These are phyloP conservation scores for Lordiphosa collinella DNA, from an alignment of 1,140 invertebrate genomes.

Conservation along the genomic window DNA sequence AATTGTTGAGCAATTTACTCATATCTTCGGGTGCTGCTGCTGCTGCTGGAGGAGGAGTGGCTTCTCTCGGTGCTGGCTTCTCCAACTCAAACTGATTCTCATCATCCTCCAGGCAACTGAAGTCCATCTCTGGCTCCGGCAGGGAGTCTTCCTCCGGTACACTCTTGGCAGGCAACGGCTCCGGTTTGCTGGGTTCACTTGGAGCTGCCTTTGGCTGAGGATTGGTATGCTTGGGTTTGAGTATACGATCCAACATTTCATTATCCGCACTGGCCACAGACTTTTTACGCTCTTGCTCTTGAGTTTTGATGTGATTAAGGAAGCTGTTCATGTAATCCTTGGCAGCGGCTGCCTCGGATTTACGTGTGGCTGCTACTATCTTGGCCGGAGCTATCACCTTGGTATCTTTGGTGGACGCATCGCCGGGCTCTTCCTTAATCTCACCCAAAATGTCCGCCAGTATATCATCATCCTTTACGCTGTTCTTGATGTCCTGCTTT, in stretches of 20 bases:
- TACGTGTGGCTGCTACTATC: slow-evolving; percentile 41
- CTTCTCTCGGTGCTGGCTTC: slow-evolving; percentile 10
- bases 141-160: neutral
- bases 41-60: neutral
- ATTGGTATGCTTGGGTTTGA: slow-evolving; percentile 58
- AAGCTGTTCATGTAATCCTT: slow-evolving; percentile 84
- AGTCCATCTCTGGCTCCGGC: slow-evolving; percentile 67
- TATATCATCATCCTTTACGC: slow-evolving; percentile 87
- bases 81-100: slow-evolving; percentile 81
- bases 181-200: slow-evolving; percentile 12
- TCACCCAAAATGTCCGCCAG: slow-evolving; percentile 91
- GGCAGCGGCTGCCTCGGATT: slow-evolving; percentile 71
- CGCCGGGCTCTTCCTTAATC: slow-evolving; percentile 81
- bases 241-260: slow-evolving; percentile 67
- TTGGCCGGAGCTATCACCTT: slow-evolving; percentile 66
- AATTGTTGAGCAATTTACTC: slow-evolving; percentile 68
- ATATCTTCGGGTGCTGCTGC: slow-evolving; percentile 76
- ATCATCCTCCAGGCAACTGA: slow-evolving; percentile 81
- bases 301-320: slow-evolving; percentile 61
- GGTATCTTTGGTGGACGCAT: slow-evolving; percentile 26
- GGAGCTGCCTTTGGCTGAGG: slow-evolving; percentile 34
- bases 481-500: slow-evolving; percentile 82
- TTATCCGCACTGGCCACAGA: slow-evolving; percentile 62
- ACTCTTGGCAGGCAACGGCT: too few species aligned
- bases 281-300: slow-evolving; percentile 56